These are phyloP conservation scores for Nemapogon koenigi DNA, from an alignment of 2,888 invertebrate genomes.

Conservation along the genomic window DNA sequence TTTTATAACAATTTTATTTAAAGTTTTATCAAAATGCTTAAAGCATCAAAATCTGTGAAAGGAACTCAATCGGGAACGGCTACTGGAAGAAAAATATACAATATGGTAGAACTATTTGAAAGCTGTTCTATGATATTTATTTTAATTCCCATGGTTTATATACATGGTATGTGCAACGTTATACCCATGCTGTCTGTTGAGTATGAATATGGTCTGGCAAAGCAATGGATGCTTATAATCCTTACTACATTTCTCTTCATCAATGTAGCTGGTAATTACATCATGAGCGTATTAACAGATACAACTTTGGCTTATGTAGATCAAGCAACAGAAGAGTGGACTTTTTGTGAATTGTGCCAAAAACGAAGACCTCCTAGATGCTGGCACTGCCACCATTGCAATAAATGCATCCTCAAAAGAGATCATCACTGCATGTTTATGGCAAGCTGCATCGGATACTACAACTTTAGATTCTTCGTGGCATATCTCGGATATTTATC, in stretches of 20 bases:
- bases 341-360: constrained; percentile 78
- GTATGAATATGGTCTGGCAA: constrained; percentile 22
- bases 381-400: constrained; percentile 85
- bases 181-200: constrained; percentile 24
- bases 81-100: too few relatives aligned
- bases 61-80: too few relatives aligned
- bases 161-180: constrained; percentile 32
- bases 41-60: too few relatives aligned
- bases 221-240: constrained; percentile 25
- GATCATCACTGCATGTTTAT: constrained; percentile 88
- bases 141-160: constrained; percentile 29
- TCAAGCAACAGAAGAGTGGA: constrained; percentile 49
- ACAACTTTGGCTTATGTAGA: constrained; percentile 37
- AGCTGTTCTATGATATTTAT: constrained; percentile 24
- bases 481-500: constrained; percentile 74
- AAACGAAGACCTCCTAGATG: constrained; percentile 73
- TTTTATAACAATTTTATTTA: too few relatives aligned
- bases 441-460: constrained; percentile 81
- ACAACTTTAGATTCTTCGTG: constrained; percentile 82
- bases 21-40: too few relatives aligned
- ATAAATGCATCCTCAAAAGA: constrained; percentile 78
- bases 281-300: constrained; percentile 28
- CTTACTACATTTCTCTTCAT: constrained; percentile 29
- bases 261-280: constrained; percentile 38
- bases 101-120: too few relatives aligned